Base-by-base conservation (phyloP, 2,888 invertebrate species). In the Sclerodermus sp. region DNA sequence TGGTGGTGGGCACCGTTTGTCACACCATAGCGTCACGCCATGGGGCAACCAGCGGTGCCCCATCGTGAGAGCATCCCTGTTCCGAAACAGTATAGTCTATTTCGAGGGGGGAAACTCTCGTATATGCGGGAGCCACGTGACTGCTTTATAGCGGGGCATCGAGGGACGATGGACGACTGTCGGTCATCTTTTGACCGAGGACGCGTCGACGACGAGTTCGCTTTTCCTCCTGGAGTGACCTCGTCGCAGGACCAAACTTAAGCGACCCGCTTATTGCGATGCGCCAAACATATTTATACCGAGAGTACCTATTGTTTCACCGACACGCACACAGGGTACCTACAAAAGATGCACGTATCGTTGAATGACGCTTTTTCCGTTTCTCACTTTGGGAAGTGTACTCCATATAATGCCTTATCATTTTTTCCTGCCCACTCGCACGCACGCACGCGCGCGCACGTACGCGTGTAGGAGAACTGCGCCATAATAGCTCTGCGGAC, bases 11-110 rank as follows among this genome's bases (percentile, higher is more conserved):
- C 23, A 23, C 3, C 23, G 23, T 58, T 53, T 64, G 67, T 67
- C 68, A 56, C 70, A 66, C 62, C 60, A 57, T 61, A 55, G 49
- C 54, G 62, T 70, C 69, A 68, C 69, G 65, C 66, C 67, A 69
- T 61, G 10, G n/a, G n/a, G n/a, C n/a, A n/a, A n/a, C n/a, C n/a
- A n/a, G n/a, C n/a, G n/a, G 45, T 51, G 62, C 64, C 71, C 67
- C 69, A 70, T 72, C 69, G 71, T 70, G 72, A 71, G 72, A 72
- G 65, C 67, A 71, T 71, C 71, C 68, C 69, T 65, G 63, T 65
- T 60, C 53, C 64, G 64, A 70, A 71, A 70, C 64, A 66, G 66
- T 66, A 58, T 65, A 53, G 64, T 58, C 62, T 61, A 66, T 70
- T 68, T 61, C 38, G 48, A 30, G 39, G 37, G 53, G 54, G 50